Base-by-base conservation (phyloP, 2,113 vertebrate species). In the Romanogobio albipinnatus region DNA sequence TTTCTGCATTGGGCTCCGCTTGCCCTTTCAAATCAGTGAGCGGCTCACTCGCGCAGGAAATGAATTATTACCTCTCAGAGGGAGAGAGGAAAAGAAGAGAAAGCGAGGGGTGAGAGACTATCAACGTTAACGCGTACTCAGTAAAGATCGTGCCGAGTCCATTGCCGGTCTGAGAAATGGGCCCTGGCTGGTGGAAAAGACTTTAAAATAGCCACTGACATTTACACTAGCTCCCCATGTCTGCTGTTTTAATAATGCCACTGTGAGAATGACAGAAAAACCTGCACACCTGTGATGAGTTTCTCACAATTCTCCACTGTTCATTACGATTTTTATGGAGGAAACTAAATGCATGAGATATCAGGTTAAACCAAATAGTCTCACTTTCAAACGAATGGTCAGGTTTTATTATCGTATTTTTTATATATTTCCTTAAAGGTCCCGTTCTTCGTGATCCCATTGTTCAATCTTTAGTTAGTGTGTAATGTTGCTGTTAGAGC, bases 21-120 rank as follows among this genome's bases (percentile, higher is more conserved):
- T 87, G 85, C 81, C 82, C 85, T 87, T 88, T 90, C 86, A 86
- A 90, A 87, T 89, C 80, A 85, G 71, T 53, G 89, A 82, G 76
- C 84, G 80, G 86, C 87, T 87, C 86, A 81, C 84, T 85, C 61
- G 77, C 61, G 81, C 84, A 87, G 68, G 86, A 89, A 90, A 89
- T 85, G 87, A 88, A 87, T 82, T 84, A 84, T 80, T 75, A 49
- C 85, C 62, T 82, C 80, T 85, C 84, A 33, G 83, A 84, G 83
- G 64, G 62, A 84, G 68, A 73, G 45, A 84, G 73, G 75, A 53
- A 84, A 36, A 51, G 53, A 66, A 59, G 39, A 51, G 24, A 58
- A 29, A 51, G 22, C 22, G 15, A 36, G 11, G 58, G 24, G 15
- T 1, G 17, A 81, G 49, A 81, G 43, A 39, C 24, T 49, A 33